Conservation (phyloP, 2,888 invertebrate genomes). For the Stegana nigrithorax region DNA sequence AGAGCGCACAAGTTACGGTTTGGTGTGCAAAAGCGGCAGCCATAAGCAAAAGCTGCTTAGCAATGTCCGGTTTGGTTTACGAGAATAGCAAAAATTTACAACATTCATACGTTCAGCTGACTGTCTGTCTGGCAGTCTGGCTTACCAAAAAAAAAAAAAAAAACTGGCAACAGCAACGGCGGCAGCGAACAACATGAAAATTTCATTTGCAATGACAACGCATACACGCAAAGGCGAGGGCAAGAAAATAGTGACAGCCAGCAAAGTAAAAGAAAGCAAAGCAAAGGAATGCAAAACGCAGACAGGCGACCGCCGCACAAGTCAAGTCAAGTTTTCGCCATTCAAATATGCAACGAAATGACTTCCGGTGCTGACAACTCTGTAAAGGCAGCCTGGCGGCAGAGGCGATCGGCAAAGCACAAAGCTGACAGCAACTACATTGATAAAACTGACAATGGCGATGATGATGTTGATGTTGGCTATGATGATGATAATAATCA, state of each 20-base stretch:
- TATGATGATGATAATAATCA: no score
- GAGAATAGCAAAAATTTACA: background rate
- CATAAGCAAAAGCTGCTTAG: background rate
- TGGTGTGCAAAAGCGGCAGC: no score
- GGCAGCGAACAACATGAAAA: background rate
- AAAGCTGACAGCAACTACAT: no score
- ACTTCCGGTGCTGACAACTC: background rate
- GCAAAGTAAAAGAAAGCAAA: no score
- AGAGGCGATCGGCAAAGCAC: background rate
- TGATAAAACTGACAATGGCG: no score
- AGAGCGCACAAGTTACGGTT: background rate
- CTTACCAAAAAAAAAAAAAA: conserved; percentile 2
- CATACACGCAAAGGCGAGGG: no score
- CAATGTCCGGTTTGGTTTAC: background rate
- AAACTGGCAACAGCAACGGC: background rate
- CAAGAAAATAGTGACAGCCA: no score
- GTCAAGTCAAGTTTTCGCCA: background rate
- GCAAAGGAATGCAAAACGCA: background rate
- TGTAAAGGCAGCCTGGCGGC: background rate
- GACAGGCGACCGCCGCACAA: background rate
- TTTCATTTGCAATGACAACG: conserved; percentile 10
- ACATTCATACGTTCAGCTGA: no score
- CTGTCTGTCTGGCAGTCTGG: no score
- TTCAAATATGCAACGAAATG: conserved; percentile 5
- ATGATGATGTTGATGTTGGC: no score